A percentile compares a stretch with the other conserved stretches of the same genome.
Evolutionary conservation across 92 coral and sea anemone species (phyloP).

Genomic region (Actinernus sp.): DNA sequence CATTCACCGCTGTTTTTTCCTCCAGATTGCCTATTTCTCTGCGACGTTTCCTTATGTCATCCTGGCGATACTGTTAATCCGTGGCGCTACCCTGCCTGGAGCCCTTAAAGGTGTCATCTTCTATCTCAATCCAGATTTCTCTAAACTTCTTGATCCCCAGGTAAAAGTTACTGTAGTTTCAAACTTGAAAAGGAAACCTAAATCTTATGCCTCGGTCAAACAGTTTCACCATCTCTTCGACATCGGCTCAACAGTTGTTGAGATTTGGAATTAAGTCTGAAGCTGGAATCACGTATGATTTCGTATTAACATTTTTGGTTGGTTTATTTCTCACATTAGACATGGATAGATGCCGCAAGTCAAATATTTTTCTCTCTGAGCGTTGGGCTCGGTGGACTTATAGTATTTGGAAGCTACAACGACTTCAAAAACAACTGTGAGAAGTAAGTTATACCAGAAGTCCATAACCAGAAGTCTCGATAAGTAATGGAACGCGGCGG

Average conservation of each 20-base stretch:
- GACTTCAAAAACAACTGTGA: slow-evolving; percentile 83
- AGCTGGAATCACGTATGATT: too few relatives aligned
- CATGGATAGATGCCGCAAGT: slow-evolving; percentile 95
- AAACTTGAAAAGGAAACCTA: too few relatives aligned
- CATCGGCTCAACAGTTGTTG: too few relatives aligned
- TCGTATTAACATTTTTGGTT: too few relatives aligned
- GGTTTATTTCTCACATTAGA: too few relatives aligned
- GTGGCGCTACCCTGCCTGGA: slow-evolving; percentile 94
- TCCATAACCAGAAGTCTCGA: too few relatives aligned
- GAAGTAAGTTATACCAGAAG: slow-evolving; percentile 48
- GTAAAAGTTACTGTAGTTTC: too few relatives aligned
- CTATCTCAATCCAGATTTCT: slow-evolving; percentile 86
- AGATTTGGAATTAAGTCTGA: too few relatives aligned
- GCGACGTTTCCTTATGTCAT: slow-evolving; percentile 88
- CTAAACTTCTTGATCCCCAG: slow-evolving; percentile 67
- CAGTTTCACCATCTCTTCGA: too few relatives aligned
- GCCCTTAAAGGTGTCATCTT: slow-evolving; percentile 79
- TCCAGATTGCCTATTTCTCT: slow-evolving; percentile 90
- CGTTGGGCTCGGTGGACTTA: slow-evolving; percentile 86
- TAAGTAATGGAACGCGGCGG: too few relatives aligned
- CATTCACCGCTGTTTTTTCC: neutral
- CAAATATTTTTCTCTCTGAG: slow-evolving; percentile 95
- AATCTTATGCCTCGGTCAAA: too few relatives aligned
- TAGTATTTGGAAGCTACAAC: slow-evolving; percentile 90
- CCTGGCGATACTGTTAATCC: slow-evolving; percentile 67